Evolutionary conservation across 2,113 vertebrate species (phyloP).

Genomic region (human): GRCh38 chr6:79354501-79355000

Average conservation of each 20-base stretch:
- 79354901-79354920: slow-evolving; percentile 18
- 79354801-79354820: not conserved
- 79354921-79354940: not conserved
- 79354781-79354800: too few species aligned
- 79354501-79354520: not conserved
- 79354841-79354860: not conserved
- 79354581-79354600: not conserved
- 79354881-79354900: not conserved
- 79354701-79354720: too few species aligned
- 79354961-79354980: not conserved
- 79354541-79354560: not conserved
- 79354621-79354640: too few species aligned
- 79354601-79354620: not conserved
- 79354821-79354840: not conserved
- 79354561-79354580: not conserved
- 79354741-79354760: too few species aligned
- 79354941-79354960: not conserved
- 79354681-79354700: too few species aligned
- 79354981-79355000: slow-evolving; percentile 12
- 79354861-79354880: not conserved
- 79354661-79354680: too few species aligned
- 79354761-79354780: too few species aligned
- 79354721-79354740: too few species aligned
- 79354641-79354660: too few species aligned
- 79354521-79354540: not conserved